Conservation (phyloP, 1,140 invertebrate genomes). For the Saxidomus purpurata region DNA sequence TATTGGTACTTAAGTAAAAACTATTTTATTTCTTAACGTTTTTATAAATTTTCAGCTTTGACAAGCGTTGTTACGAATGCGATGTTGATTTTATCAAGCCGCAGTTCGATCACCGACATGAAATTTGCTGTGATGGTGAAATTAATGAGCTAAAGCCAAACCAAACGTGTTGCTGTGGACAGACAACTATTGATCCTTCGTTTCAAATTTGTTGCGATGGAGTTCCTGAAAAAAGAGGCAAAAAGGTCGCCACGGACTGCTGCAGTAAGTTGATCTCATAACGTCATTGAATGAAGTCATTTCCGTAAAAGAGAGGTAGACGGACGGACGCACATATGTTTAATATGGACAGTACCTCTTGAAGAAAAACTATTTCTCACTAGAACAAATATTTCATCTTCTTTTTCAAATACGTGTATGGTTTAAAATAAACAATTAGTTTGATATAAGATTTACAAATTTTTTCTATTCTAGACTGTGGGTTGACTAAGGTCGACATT, state of each 20-base stretch:
- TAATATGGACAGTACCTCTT: background rate
- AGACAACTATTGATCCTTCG: slow-evolving; percentile 37
- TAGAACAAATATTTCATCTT: too few relatives aligned
- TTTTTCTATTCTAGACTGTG: slow-evolving; percentile 49
- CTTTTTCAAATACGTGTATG: too few relatives aligned
- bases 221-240: slow-evolving; percentile 2
- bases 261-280: slow-evolving; percentile 44
- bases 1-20: too few relatives aligned
- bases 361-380: too few relatives aligned
- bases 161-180: slow-evolving; percentile 52
- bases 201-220: slow-evolving; percentile 49
- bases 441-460: too few relatives aligned
- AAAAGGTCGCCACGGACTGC: slow-evolving; percentile 18
- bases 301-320: background rate
- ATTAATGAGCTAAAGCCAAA: slow-evolving; percentile 1
- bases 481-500: slow-evolving; percentile 40
- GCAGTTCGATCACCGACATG: background rate
- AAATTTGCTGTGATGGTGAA: slow-evolving; percentile 53
- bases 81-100: background rate
- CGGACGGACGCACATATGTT: background rate
- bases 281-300: background rate
- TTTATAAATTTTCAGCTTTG: slow-evolving; percentile 38
- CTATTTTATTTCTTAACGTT: background rate
- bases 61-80: slow-evolving; percentile 49
- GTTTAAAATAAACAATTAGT: too few relatives aligned